A percentile compares a stretch with the other conserved stretches of the same genome.
phyloP scores from a whole-genome alignment of 2,888 invertebrate species.

The Ormia ochracea region DNA sequence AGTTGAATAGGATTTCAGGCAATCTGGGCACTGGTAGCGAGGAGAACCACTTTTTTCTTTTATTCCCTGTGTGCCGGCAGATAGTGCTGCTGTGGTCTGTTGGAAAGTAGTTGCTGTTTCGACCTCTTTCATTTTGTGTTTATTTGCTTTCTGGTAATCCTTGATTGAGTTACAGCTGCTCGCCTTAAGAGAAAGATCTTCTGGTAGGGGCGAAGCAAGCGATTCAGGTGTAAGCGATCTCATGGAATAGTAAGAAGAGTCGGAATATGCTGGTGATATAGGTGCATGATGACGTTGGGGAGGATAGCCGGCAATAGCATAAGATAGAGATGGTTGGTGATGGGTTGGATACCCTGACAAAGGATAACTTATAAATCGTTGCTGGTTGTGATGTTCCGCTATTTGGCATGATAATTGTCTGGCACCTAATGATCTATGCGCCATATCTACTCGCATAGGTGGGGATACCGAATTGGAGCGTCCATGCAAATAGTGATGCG shows the following conservation, averaged over 20 bases:
- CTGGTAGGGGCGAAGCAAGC: conserved; percentile 74
- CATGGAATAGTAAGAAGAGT: conserved; percentile 76
- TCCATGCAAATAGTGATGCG: conserved; percentile 75
- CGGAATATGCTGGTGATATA: conserved; percentile 77
- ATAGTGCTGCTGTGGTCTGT: conserved; percentile 48
- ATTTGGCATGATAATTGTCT: conserved; percentile 66
- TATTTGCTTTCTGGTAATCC: conserved; percentile 19
- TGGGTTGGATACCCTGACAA: conserved; percentile 60
- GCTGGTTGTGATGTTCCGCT: conserved; percentile 58
- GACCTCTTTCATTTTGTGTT: conserved; percentile 27
- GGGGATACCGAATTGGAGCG: conserved; percentile 76
- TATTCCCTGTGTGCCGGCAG: conserved; percentile 69
- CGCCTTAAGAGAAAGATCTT: conserved; percentile 75
- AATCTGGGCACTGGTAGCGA: conserved; percentile 94
- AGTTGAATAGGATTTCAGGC: conserved; percentile 96
- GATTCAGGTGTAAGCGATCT: conserved; percentile 76
- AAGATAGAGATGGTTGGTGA: conserved; percentile 56
- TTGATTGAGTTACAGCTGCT: conserved; percentile 58
- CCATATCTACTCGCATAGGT: conserved; percentile 73
- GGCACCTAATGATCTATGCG: conserved; percentile 73
- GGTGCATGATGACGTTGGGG: conserved; percentile 71
- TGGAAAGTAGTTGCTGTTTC: conserved; percentile 54
- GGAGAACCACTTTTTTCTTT: conserved; percentile 77
- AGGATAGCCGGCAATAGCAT: conserved; percentile 63
- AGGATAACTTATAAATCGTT: conserved; percentile 64